Percentiles rank a stretch among this genome's conserved stretches.
phyloP scores from a whole-genome alignment of 2,113 vertebrate species.

The Stictonetta naevosa region DNA sequence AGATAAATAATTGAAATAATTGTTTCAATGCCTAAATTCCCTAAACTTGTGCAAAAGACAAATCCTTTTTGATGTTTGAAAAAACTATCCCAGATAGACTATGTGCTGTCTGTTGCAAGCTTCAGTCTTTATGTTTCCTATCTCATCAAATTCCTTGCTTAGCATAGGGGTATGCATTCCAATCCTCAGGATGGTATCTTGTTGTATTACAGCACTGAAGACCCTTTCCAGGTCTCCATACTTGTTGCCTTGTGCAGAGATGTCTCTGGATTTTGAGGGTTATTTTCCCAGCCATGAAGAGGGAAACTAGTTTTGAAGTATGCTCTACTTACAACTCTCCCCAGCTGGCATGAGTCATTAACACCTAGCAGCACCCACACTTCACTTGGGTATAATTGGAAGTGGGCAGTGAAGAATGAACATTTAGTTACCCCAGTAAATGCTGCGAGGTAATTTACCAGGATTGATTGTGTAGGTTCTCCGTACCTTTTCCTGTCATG shows the following conservation, averaged over 20 bases:
- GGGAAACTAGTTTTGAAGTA: background rate
- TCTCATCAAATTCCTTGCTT: background rate
- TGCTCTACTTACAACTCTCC: background rate
- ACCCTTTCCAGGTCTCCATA: background rate
- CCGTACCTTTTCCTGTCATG: background rate
- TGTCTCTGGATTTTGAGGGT: background rate
- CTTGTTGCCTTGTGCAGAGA: background rate
- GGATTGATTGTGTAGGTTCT: background rate
- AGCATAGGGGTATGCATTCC: background rate
- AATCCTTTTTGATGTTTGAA: background rate
- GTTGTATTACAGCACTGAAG: background rate
- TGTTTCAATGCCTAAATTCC: background rate
- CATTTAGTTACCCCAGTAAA: background rate
- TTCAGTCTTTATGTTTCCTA: background rate
- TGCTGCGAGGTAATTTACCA: background rate
- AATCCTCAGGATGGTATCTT: background rate
- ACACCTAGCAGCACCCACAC: background rate
- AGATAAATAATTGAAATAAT: background rate
- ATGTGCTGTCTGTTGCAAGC: background rate
- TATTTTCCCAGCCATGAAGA: background rate
- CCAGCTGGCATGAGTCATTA: background rate
- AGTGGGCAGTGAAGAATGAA: background rate
- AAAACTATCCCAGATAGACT: background rate
- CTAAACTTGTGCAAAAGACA: background rate
- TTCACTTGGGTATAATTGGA: background rate